Base-by-base conservation (phyloP, 2,113 vertebrate species). In the Cynopterus brachyotis region DNA sequence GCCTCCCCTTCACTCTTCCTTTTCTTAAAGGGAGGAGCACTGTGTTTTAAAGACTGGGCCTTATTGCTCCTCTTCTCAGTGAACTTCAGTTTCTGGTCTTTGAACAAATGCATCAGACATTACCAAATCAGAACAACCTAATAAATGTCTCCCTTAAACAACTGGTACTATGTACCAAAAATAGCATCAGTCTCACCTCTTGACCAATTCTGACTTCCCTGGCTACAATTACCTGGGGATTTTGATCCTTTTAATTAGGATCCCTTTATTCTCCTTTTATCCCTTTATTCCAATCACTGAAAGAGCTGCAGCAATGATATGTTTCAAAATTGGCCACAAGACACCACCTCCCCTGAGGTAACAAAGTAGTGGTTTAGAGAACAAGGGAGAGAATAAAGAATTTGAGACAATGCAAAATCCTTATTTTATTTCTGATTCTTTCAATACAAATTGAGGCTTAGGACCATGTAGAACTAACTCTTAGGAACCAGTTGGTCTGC, bases 241-340 rank as follows among this genome's bases (percentile, higher is more conserved):
- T 90, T 82, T 93, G 89, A 94, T 93, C 92, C 80, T 67, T 96
- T 96, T 97, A 97, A 97, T 97, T 97, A 97, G 93, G 69, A 91
- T 57, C 81, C 69, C 81, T 98, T 94, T 91, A 60, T 93, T 97
- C 91, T 91, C 89, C 76, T 93, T 92, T 95, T 79, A 93, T 93
- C 81, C 81, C 91, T 95, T 96, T 89, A 80, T 95, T 96, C 82
- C 96, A 89, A 94, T 96, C 79, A 83, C 76, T 75, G 69, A 90
- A 94, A 97, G 83, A 82, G 60, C 42, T 90, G 66, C 69, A 95
- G 94, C 93, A 94, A 66, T 81, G 91, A 84, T 94, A 85, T 94
- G 83, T 95, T 96, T 92, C 92, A 96, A 40, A 97, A 96, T 90
- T 96, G 96, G 95, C 45, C 82, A 69, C 19, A 93, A 94, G 89